phyloP scores from a whole-genome alignment of 2,113 vertebrate genomes.

The Kobus ellipsiprymnus region DNA sequence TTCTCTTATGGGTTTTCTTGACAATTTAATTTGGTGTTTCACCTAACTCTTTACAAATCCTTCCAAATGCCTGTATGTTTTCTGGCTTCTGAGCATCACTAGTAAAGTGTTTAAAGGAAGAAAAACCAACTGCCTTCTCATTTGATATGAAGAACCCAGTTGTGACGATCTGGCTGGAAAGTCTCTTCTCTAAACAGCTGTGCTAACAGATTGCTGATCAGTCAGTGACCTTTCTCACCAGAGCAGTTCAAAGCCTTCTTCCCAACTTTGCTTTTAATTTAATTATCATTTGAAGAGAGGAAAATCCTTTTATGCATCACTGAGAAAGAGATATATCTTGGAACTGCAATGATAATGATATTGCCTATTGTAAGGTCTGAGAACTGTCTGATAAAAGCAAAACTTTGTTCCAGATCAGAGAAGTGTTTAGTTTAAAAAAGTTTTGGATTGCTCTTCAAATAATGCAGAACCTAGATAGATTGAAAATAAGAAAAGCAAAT shows the following conservation, averaged over 20 bases:
- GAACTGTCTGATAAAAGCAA: slow-evolving; percentile 68
- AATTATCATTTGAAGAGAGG: slow-evolving; percentile 73
- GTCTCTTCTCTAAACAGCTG: slow-evolving; percentile 55
- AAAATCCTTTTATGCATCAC: slow-evolving; percentile 67
- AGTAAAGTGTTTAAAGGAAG: slow-evolving; percentile 43
- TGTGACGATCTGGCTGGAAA: background rate
- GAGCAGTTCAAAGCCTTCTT: slow-evolving; percentile 68
- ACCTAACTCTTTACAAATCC: background rate
- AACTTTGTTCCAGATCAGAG: slow-evolving; percentile 73
- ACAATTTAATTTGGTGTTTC: slow-evolving; percentile 29
- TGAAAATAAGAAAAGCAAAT: slow-evolving; percentile 23
- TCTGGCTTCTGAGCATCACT: slow-evolving; percentile 29
- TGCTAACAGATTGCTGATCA: slow-evolving; percentile 63
- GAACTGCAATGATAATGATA: slow-evolving; percentile 65
- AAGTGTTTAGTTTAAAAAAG: slow-evolving; percentile 64
- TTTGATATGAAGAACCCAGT: slow-evolving; percentile 35
- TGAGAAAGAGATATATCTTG: slow-evolving; percentile 66
- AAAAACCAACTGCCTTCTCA: slow-evolving; percentile 20
- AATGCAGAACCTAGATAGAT: slow-evolving; percentile 10
- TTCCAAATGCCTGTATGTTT: slow-evolving; percentile 9
- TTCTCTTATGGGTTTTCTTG: background rate
- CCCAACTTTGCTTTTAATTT: slow-evolving; percentile 75
- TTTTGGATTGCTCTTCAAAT: slow-evolving; percentile 58
- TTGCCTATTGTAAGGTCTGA: slow-evolving; percentile 64
- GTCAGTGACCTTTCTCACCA: slow-evolving; percentile 71